Evolutionary conservation across 1,140 invertebrate genomes (phyloP).

Genomic region (Panagrolaimus sp.): DNA sequence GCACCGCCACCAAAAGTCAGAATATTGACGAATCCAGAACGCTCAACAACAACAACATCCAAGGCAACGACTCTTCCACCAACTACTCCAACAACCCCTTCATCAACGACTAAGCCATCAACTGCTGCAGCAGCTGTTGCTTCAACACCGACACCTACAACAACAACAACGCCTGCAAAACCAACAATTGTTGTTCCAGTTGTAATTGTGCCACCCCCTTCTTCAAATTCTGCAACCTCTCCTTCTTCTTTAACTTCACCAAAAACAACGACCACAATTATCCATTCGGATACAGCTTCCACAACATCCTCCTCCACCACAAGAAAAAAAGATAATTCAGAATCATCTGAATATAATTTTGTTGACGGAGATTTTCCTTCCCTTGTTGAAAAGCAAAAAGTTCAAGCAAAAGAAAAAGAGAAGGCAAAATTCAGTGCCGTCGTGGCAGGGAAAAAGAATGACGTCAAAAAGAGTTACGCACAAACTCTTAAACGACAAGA

Average conservation of each 20-base stretch:
- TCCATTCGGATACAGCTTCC: not conserved
- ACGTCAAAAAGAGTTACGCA: constrained; percentile 31
- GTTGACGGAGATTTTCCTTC: constrained; percentile 25
- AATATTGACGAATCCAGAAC: not conserved
- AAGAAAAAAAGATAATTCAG: constrained; percentile 8
- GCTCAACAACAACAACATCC: not conserved
- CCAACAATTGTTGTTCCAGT: not conserved
- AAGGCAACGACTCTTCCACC: not conserved
- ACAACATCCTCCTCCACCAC: not conserved
- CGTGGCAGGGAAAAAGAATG: constrained; percentile 30
- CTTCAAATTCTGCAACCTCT: constrained; percentile 8
- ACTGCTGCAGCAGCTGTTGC: not conserved
- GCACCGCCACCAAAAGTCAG: not conserved
- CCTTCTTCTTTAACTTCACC: not conserved
- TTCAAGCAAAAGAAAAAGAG: not conserved
- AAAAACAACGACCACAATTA: not conserved
- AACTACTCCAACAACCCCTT: not conserved
- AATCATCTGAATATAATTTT: constrained; percentile 28
- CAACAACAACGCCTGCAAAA: not conserved
- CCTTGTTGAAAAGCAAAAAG: constrained; percentile 20
- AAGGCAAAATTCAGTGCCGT: constrained; percentile 32
- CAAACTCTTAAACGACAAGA: constrained; percentile 23
- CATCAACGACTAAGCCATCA: not conserved
- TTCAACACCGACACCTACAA: not conserved
- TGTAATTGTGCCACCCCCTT: not conserved